Conservation (phyloP, 2,888 invertebrate species). For the Thalpophila matura region DNA sequence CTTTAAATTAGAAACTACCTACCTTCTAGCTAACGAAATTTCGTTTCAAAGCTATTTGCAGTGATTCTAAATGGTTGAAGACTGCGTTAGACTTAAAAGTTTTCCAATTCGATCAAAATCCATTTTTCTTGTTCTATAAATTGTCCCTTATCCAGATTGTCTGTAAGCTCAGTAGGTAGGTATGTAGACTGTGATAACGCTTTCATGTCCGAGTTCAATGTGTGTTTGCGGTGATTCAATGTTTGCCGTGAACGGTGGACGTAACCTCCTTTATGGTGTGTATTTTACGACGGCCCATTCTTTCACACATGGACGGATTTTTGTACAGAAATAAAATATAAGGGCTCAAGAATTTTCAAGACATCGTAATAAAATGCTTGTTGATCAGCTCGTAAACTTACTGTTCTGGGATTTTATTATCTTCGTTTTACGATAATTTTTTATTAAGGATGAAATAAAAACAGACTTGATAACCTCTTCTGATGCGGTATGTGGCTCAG, state of each 20-base stretch:
- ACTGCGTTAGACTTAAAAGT: constrained; percentile 1
- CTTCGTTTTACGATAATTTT: constrained; percentile 29
- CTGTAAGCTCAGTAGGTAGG: constrained; percentile 2
- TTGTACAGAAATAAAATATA: constrained; percentile 39
- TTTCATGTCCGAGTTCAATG: constrained; percentile 52
- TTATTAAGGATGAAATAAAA: constrained; percentile 35
- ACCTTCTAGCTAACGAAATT: constrained; percentile 2
- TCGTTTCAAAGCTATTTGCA: neutral
- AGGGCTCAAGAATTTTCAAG: constrained; percentile 22
- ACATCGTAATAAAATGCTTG: constrained; percentile 31
- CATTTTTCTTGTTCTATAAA: constrained; percentile 8
- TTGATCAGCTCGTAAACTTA: constrained; percentile 35
- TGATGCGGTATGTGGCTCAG: constrained; percentile 34
- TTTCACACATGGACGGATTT: constrained; percentile 25
- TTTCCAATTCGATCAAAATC: constrained; percentile 7
- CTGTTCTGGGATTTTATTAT: constrained; percentile 36
- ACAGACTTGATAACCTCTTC: constrained; percentile 45
- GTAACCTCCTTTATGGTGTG: constrained; percentile 52
- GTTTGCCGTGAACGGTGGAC: constrained; percentile 40
- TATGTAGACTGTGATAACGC: constrained; percentile 26
- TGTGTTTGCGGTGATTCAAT: constrained; percentile 50
- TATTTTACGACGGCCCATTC: constrained; percentile 51
- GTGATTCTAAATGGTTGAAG: constrained; percentile 8
- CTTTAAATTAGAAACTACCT: constrained; percentile 9
- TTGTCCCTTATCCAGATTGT: constrained; percentile 8